Evolutionary conservation across 2,113 vertebrate genomes (phyloP).

Genomic region (Callaeas wilsoni): DNA sequence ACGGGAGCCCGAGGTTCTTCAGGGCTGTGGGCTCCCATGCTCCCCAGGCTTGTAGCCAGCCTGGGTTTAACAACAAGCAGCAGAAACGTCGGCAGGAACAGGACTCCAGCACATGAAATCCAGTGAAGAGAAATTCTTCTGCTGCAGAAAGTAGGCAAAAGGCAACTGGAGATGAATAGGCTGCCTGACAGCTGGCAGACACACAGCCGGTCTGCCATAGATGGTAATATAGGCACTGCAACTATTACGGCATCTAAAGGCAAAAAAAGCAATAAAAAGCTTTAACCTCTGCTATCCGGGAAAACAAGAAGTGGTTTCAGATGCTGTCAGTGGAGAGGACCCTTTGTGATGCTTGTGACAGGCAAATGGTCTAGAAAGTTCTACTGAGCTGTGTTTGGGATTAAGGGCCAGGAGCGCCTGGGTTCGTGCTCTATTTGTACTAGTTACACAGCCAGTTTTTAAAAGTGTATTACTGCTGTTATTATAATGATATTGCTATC

Average conservation of each 20-base stretch:
- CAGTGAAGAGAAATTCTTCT: constrained; percentile 35
- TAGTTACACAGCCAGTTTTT: neutral
- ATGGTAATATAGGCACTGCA: constrained; percentile 60
- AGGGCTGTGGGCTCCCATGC: neutral
- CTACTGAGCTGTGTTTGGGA: neutral
- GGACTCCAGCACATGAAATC: neutral
- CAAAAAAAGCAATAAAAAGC: constrained; percentile 25
- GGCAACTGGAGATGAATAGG: constrained; percentile 61
- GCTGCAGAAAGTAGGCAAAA: constrained; percentile 60
- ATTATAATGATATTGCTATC: constrained; percentile 44
- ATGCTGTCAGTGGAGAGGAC: neutral
- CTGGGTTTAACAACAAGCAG: neutral
- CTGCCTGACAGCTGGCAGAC: constrained; percentile 61
- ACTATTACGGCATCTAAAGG: constrained; percentile 17
- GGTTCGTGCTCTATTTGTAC: neutral
- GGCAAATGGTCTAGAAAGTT: neutral
- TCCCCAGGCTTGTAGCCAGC: neutral
- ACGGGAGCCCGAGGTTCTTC: neutral
- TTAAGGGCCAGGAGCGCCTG: neutral
- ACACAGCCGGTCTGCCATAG: constrained; percentile 26
- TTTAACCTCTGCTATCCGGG: constrained; percentile 17
- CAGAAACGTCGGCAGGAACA: neutral
- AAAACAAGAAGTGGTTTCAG: neutral
- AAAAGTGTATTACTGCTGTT: constrained; percentile 28
- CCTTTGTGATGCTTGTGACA: neutral